These are phyloP conservation scores for Lutraria lutraria DNA, from an alignment of 2,888 invertebrate species.

Conservation along the genomic window DNA sequence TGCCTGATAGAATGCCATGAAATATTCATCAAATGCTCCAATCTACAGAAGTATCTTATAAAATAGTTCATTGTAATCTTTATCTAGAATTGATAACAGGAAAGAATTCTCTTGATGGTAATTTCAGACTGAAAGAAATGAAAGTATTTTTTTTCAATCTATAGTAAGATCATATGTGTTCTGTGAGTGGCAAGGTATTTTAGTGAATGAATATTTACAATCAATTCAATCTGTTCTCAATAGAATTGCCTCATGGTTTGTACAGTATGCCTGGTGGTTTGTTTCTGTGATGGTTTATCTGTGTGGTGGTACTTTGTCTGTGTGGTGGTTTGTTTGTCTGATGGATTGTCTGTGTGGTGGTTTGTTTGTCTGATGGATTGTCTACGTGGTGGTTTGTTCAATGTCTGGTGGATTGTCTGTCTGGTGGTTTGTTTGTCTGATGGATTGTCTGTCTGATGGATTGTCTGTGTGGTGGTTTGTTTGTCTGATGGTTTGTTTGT, in stretches of 20 bases:
- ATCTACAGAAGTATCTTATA: slow-evolving; percentile 1
- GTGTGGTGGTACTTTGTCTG: too few species aligned
- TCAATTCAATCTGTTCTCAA: too few species aligned
- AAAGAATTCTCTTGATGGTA: not conserved
- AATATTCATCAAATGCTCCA: slow-evolving; percentile 5
- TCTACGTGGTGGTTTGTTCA: not conserved
- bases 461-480: not conserved
- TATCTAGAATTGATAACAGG: not conserved
- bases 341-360: not conserved
- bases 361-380: not conserved
- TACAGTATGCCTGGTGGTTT: too few species aligned
- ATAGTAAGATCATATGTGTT: not conserved
- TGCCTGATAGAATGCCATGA: slow-evolving; percentile 13
- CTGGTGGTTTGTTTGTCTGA: not conserved
- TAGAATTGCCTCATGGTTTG: too few species aligned
- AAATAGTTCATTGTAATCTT: not conserved
- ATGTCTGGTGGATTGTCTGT: not conserved
- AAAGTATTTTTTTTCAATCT: not conserved
- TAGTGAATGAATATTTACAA: too few species aligned
- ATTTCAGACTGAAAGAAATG: not conserved
- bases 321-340: not conserved
- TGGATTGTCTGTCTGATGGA: not conserved
- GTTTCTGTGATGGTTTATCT: not conserved
- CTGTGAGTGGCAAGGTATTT: not conserved
- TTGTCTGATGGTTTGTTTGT: not conserved